phyloP scores from a whole-genome alignment of 2,113 vertebrate species.

The Nematolebias whitei region DNA sequence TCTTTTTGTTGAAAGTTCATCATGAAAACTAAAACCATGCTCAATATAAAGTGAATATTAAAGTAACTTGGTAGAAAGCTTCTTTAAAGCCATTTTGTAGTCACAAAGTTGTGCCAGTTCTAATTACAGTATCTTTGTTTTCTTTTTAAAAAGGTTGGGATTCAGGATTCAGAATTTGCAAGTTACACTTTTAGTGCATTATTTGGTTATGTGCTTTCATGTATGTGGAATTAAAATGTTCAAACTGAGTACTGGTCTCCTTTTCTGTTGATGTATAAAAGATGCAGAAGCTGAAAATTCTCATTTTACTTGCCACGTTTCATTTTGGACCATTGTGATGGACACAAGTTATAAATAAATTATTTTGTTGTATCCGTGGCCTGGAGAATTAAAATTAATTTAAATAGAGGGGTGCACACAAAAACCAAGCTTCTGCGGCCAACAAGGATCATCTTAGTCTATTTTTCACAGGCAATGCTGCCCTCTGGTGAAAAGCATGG shows the following conservation, averaged over 20 bases:
- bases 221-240: conserved; percentile 81
- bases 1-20: conserved; percentile 38
- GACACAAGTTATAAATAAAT: too few species aligned
- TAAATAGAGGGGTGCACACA: too few species aligned
- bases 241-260: conserved; percentile 30
- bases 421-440: not conserved
- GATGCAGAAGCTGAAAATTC: not conserved
- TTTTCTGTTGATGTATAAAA: not conserved
- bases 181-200: conserved; percentile 70
- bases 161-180: conserved; percentile 50
- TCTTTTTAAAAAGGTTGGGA: conserved; percentile 57
- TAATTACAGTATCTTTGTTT: conserved; percentile 50
- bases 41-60: conserved; percentile 41
- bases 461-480: conserved; percentile 33
- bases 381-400: not conserved
- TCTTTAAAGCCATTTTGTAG: conserved; percentile 46
- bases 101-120: conserved; percentile 57
- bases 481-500: conserved; percentile 27
- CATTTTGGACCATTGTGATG: too few species aligned
- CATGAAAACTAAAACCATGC: conserved; percentile 34
- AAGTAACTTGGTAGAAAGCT: conserved; percentile 52
- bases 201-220: conserved; percentile 81
- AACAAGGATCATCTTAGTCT: not conserved
- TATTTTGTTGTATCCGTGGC: too few species aligned
- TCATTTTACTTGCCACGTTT: not conserved